Base-by-base conservation (phyloP, 2,113 vertebrate genomes). In the Gasterosteus nipponicus region DNA sequence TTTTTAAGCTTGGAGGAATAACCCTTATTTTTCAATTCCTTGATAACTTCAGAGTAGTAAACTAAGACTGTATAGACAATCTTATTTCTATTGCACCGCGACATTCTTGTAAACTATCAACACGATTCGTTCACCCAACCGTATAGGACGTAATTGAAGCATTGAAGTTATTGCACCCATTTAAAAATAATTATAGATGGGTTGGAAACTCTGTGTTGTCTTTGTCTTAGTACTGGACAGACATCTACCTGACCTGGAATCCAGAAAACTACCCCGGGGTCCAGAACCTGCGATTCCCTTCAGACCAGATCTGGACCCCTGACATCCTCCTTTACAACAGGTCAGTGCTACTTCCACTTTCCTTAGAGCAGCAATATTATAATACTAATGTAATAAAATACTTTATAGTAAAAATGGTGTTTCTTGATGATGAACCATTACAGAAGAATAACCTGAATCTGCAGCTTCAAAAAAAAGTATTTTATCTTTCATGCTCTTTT, bases 301-400 rank as follows among this genome's bases (percentile, higher is more conserved):
- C 95, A 0, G 92, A 96, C 86, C 95, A 96, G 89, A 92, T 97
- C 69, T 97, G 96, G 96, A 95, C 96, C 1, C 96, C 96, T 41
- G 96, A 97, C 80, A 96, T 97, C 84, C 95, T 97, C 66, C 95
- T 96, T 8, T 96, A 97, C 82, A 97, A 97, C 94, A 97, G 96
- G 96, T 96, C 87, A 94, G 92, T 54, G 4, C 65, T 53, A 8
- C 31, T 7, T 56, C 2, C 19, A 5, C 51, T 9, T 35, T 56
- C 11, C 19, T 42, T 53, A 64, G 11, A 39, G 6, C 12, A 1
- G 31, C 29, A 54, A 10, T 7, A 61, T 66, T n/a, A n/a, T 16
- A 53, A 7, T 62, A 31, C 22, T 10, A 31, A 9, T 54, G 29
- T 46, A 1, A 22, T 15, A 60, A 60, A 47, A 19, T 12, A 1